These are phyloP conservation scores for Drosophila leontia DNA, from an alignment of 1,140 invertebrate species.

Conservation along the genomic window DNA sequence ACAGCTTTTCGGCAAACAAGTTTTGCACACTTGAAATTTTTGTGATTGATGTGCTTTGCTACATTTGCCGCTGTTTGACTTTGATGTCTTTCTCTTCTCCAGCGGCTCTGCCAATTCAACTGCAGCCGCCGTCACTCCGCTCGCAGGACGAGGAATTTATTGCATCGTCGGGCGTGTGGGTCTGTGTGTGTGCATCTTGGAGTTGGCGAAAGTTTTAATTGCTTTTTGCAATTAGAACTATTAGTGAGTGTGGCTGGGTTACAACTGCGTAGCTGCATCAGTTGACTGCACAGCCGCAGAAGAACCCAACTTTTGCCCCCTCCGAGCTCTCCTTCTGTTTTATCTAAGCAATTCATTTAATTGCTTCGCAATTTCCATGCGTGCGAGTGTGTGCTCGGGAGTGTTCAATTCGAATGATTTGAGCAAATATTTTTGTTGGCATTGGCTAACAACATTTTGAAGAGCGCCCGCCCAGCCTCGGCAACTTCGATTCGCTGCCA, in stretches of 20 bases:
- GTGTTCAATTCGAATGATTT: slow-evolving; percentile 59
- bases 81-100: slow-evolving; percentile 67
- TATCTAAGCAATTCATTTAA: slow-evolving; percentile 81
- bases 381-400: slow-evolving; percentile 27
- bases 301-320: slow-evolving; percentile 23
- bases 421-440: slow-evolving; percentile 59
- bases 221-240: slow-evolving; percentile 84
- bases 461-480: slow-evolving; percentile 10
- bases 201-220: slow-evolving; percentile 81
- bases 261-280: slow-evolving; percentile 74
- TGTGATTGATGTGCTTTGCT: slow-evolving; percentile 81
- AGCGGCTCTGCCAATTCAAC: slow-evolving; percentile 37
- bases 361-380: slow-evolving; percentile 79
- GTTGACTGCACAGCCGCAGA: slow-evolving; percentile 75
- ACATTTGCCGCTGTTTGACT: slow-evolving; percentile 73
- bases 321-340: slow-evolving; percentile 17
- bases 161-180: slow-evolving; percentile 3
- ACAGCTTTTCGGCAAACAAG: slow-evolving; percentile 73
- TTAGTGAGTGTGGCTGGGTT: slow-evolving; percentile 76
- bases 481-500: slow-evolving; percentile 25
- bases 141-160: slow-evolving; percentile 46
- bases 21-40: slow-evolving; percentile 82
- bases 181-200: slow-evolving; percentile 66
- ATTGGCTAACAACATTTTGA: slow-evolving; percentile 26
- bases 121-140: slow-evolving; percentile 30